phyloP scores from a whole-genome alignment of 2,888 invertebrate genomes.

The Dolichopus griseipennis region DNA sequence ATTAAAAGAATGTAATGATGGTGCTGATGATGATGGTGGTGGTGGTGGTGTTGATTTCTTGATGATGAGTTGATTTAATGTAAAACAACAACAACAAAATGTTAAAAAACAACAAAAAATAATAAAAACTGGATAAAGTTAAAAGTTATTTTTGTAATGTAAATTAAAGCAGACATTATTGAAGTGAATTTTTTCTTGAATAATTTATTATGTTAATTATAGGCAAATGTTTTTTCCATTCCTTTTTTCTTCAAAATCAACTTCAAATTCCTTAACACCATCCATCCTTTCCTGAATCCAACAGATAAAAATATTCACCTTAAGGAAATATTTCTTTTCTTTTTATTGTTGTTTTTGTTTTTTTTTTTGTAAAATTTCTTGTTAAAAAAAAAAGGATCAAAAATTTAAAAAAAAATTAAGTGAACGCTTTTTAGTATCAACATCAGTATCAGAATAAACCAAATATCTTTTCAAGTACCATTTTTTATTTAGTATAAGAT shows the following conservation, averaged over 20 bases:
- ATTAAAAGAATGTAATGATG: neutral
- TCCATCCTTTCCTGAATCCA: neutral
- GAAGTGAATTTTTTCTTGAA: slow-evolving; percentile 2
- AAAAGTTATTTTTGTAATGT: slow-evolving; percentile 3
- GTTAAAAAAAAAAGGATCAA: neutral
- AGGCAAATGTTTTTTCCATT: neutral
- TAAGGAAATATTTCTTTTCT: neutral
- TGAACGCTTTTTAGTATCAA: neutral
- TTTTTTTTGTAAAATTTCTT: neutral
- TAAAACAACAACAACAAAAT: neutral
- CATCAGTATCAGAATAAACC: too few relatives aligned
- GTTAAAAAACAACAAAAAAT: neutral
- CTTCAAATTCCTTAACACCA: neutral
- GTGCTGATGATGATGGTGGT: neutral
- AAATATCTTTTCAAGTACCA: too few relatives aligned
- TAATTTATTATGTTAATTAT: slow-evolving; percentile 6
- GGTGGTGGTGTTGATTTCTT: neutral
- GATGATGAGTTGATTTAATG: neutral
- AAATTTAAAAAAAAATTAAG: neutral
- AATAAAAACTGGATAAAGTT: neutral
- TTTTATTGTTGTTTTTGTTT: neutral
- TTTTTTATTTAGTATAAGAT: neutral
- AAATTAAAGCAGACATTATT: slow-evolving; percentile 6
- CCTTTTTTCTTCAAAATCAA: neutral
- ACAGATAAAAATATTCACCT: neutral